A percentile compares a stretch with the other conserved stretches of the same genome.
Conservation (phyloP, 1,140 invertebrate genomes). For the Lordiphosa collinella region DNA sequence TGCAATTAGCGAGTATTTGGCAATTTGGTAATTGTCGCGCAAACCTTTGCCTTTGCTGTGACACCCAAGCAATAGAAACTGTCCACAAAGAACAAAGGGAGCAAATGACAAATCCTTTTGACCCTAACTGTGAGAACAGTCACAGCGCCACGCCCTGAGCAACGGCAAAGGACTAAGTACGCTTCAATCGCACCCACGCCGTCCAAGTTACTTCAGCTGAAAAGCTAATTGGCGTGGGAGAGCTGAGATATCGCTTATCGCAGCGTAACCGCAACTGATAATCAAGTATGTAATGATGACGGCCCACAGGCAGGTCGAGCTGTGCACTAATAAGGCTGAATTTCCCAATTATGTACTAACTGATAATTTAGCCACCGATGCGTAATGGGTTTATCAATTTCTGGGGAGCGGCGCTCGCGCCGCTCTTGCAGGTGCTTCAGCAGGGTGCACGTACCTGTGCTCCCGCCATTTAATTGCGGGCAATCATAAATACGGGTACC, state of each 20-base stretch:
- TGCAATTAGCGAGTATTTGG: slow-evolving; percentile 58
- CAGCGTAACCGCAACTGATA: slow-evolving; percentile 12
- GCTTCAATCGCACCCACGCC: background rate
- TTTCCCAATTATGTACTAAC: slow-evolving; percentile 6
- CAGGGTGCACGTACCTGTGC: background rate
- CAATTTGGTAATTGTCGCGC: slow-evolving; percentile 40
- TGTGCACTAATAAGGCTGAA: background rate
- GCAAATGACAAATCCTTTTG: slow-evolving; percentile 3
- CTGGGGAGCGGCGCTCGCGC: background rate
- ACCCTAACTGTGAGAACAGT: background rate
- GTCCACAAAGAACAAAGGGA: background rate
- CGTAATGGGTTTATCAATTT: slow-evolving; percentile 13
- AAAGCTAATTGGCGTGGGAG: slow-evolving; percentile 13
- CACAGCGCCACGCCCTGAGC: background rate
- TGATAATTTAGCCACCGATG: slow-evolving; percentile 6
- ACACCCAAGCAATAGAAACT: background rate
- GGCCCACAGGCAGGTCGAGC: background rate
- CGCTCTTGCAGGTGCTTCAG: too few species aligned
- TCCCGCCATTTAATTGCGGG: slow-evolving; percentile 36
- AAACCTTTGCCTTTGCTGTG: background rate
- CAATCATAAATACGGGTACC: slow-evolving; percentile 34
- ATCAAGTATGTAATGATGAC: slow-evolving; percentile 6
- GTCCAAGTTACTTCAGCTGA: background rate
- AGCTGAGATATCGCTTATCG: slow-evolving; percentile 1
- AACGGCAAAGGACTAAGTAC: slow-evolving; percentile 1